phyloP scores from a whole-genome alignment of 2,888 invertebrate genomes.

The Stictocephala bisonia region DNA sequence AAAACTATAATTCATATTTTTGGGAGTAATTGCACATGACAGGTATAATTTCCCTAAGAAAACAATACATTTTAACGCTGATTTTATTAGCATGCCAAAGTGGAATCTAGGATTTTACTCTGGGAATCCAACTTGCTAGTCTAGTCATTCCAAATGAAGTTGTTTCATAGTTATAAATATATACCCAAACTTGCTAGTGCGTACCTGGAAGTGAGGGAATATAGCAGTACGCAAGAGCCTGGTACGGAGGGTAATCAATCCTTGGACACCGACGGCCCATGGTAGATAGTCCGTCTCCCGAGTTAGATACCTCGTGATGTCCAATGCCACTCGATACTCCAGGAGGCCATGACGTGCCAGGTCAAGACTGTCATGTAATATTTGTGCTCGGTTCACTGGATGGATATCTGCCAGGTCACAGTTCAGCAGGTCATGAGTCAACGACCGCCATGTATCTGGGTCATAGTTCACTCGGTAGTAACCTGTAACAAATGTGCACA shows the following conservation, averaged over 20 bases:
- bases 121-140: too few species aligned
- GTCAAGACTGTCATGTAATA: conserved; percentile 79
- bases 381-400: conserved; percentile 74
- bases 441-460: conserved; percentile 69
- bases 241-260: conserved; percentile 62
- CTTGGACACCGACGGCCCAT: conserved; percentile 73
- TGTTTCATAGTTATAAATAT: too few species aligned
- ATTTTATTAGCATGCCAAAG: too few species aligned
- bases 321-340: conserved; percentile 72
- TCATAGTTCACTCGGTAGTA: conserved; percentile 75
- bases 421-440: conserved; percentile 65
- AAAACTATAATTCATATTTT: too few species aligned
- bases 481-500: conserved; percentile 63
- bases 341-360: conserved; percentile 71
- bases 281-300: conserved; percentile 75
- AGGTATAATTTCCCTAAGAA: too few species aligned
- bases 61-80: too few species aligned
- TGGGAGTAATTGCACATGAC: too few species aligned
- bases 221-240: not conserved
- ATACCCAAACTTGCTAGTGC: not conserved
- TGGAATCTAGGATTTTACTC: too few species aligned
- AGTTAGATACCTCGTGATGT: conserved; percentile 69
- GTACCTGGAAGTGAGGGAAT: not conserved
- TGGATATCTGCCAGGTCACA: conserved; percentile 66
- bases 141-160: too few species aligned